Conservation (phyloP, 2,888 invertebrate genomes). For the Argynnis bischoffii region DNA sequence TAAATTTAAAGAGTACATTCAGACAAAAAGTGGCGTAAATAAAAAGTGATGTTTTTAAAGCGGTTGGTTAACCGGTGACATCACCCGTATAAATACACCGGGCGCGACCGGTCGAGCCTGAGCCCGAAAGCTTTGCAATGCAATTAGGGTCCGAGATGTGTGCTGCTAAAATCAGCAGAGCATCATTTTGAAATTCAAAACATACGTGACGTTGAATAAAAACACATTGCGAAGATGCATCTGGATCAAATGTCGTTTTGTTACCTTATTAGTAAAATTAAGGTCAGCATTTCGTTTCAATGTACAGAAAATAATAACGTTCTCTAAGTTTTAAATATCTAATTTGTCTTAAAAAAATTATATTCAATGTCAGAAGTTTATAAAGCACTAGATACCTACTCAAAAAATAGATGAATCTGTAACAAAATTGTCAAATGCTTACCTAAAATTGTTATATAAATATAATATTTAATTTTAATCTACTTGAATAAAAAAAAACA, state of each 20-base stretch:
- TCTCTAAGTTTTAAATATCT: too few relatives aligned
- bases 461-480: too few relatives aligned
- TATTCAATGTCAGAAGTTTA: too few relatives aligned
- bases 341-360: too few relatives aligned
- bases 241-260: neutral
- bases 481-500: too few relatives aligned
- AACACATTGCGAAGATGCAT: neutral
- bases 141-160: constrained; percentile 28
- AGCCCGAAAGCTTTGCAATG: constrained; percentile 34
- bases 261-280: too few relatives aligned
- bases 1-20: constrained; percentile 16
- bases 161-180: constrained; percentile 13
- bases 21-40: neutral
- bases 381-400: too few relatives aligned
- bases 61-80: constrained; percentile 37
- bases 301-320: too few relatives aligned
- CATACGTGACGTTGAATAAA: constrained; percentile 13
- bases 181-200: constrained; percentile 17
- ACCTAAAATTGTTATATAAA: too few relatives aligned
- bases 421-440: too few relatives aligned
- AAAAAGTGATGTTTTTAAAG: constrained; percentile 23
- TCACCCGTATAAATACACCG: constrained; percentile 37
- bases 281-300: too few relatives aligned
- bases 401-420: too few relatives aligned
- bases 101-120: constrained; percentile 35